Base-by-base conservation (phyloP, 2,888 invertebrate genomes). In the Acronicta aceris region DNA sequence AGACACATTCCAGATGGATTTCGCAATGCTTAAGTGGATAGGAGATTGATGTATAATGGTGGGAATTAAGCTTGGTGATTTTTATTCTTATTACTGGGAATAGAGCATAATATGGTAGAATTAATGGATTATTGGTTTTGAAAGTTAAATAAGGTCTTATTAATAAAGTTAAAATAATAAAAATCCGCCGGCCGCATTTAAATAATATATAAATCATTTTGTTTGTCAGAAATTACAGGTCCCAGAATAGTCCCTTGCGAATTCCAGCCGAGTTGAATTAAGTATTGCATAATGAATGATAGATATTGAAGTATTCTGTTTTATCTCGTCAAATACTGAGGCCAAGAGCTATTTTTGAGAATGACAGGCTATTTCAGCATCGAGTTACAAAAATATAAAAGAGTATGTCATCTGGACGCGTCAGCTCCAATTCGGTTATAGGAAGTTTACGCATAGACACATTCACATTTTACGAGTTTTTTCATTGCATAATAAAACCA, bases 21-120 rank as follows among this genome's bases (percentile, higher is more conserved):
- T 87, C 81, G 84, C 85, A 86, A 82, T 81, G 83, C 81, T 81
- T 89, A 88, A 89, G 83, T 87, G 87, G 89, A 82, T 81, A 71
- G 81, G 80, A 85, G 90, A 91, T 90, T 91, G 92, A 92, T 90
- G 88, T 87, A 91, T 89, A 91, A 91, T 90, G 83, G 87, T 74
- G 78, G 80, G 86, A 86, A 90, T 88, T 87, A 87, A 85, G 83
- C 80, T 77, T 47, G 60, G 52, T 59, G 64, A 55, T 75, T 78
- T 76, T 74, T 71, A 71, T 74, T 63, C 52, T 81, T 80, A 82
- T 84, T 80, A 71, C 73, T 62, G 59, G 0, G 42, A 40, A 67
- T 70, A 61, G 70, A 64, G 63, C 62, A 58, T 60, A 67, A 57
- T 72, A 54, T 55, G 61, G 64, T 70, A 59, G 65, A 74, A 79